A percentile compares a stretch with the other conserved stretches of the same genome.
Evolutionary conservation across 1,140 invertebrate species (phyloP).

Genomic region (Achatina immaculata): DNA sequence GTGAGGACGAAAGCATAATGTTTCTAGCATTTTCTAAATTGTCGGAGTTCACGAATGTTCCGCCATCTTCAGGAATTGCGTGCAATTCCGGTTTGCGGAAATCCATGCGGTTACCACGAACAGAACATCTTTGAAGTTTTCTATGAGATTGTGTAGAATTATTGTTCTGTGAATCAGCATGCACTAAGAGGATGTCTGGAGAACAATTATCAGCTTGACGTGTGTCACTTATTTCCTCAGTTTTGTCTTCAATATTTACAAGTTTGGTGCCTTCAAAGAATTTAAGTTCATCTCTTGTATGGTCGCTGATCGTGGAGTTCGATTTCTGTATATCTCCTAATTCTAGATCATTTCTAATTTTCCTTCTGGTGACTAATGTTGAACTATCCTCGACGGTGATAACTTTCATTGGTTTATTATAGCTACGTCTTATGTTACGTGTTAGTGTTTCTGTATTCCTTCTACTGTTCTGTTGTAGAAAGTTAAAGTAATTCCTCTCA

Average conservation of each 20-base stretch:
- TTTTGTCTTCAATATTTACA: not conserved
- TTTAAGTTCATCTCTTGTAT: not conserved
- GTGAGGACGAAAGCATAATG: not conserved
- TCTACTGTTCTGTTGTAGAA: no score
- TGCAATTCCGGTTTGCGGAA: not conserved
- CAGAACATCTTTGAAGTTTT: not conserved
- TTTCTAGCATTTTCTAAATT: not conserved
- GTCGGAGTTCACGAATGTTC: not conserved
- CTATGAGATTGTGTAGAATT: not conserved
- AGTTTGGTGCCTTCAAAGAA: not conserved
- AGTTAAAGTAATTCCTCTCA: no score
- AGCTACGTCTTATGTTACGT: no score
- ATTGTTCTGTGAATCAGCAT: not conserved
- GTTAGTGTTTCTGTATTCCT: no score
- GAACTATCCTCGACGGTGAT: not conserved
- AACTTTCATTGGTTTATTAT: not conserved
- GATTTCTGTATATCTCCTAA: not conserved
- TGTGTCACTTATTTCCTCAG: not conserved
- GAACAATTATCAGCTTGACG: not conserved
- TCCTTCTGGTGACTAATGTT: not conserved
- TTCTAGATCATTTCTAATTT: not conserved
- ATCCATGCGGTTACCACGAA: not conserved
- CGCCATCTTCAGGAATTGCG: not conserved
- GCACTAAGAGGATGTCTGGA: not conserved
- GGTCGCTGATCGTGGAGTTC: not conserved